phyloP scores from a whole-genome alignment of 30 jellyfish, hydroid and myxozoan genomes.

The Aurelia coerulea region DNA sequence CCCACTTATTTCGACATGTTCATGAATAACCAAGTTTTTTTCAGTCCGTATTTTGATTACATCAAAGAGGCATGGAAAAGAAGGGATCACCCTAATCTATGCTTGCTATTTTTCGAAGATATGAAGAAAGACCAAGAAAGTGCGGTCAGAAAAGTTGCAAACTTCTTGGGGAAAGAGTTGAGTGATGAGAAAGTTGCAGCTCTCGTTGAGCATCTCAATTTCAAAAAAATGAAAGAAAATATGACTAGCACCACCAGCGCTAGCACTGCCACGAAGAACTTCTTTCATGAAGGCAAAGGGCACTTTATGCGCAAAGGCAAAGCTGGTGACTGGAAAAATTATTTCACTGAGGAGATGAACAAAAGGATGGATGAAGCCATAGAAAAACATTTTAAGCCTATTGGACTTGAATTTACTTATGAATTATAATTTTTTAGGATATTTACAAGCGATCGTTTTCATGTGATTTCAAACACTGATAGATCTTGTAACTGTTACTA shows the following conservation, averaged over 20 bases:
- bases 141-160: not conserved
- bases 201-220: no score
- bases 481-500: no score
- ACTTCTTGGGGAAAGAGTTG: not conserved
- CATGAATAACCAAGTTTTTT: constrained; percentile 4
- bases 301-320: constrained; percentile 33
- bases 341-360: constrained; percentile 28
- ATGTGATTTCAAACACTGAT: no score
- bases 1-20: constrained; percentile 6
- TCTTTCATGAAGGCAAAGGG: no score
- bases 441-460: no score
- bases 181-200: not conserved
- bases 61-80: constrained; percentile 19
- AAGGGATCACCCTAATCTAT: constrained; percentile 18
- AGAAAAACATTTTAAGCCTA: constrained; percentile 15
- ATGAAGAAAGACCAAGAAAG: constrained; percentile 9
- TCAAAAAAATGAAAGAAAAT: not conserved
- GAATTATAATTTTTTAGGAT: not conserved
- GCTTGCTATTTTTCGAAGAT: constrained; percentile 12
- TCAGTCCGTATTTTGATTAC: constrained; percentile 22
- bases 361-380: constrained; percentile 14
- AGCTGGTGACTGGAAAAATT: constrained; percentile 28
- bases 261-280: no score
- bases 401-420: constrained; percentile 21
- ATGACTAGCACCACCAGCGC: no score